Base-by-base conservation (phyloP, 2,113 vertebrate species). In the Mirounga angustirostris region DNA sequence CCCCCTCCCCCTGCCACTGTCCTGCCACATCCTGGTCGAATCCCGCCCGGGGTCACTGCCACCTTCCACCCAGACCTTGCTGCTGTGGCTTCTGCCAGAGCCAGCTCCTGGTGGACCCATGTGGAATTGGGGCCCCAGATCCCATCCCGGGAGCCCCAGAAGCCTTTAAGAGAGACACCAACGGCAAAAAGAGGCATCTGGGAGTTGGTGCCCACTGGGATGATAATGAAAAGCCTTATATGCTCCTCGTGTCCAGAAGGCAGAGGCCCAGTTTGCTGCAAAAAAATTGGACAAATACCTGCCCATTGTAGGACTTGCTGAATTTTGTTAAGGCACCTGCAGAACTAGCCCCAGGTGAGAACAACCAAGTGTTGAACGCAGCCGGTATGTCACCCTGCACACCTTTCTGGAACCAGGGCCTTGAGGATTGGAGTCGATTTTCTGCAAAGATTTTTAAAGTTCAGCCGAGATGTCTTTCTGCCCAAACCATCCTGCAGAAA, bases 101-200 rank as follows among this genome's bases (percentile, higher is more conserved):
- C 43, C 98, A 99, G 99, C 98, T 99, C 99, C 93, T 99, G 99
- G 99, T 99, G 99, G 99, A 92, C 99, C 59, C 99, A 99, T 13
- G 99, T 99, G 97, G 99, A 99, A 98, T 99, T 99, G 99, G 99
- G 99, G 16, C 99, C 99, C 99, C 99, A 0, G 99, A 99, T 98
- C 99, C 99, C 90, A 99, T 99, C 93, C 98, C 99, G 98, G 99
- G 99, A 21, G 99, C 99, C 95, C 99, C 98, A 0, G 99, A 99
- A 98, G 99, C 99, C 95, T 15, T 28, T 76, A 46, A 46, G 73
- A 76, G 73, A 76, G 24, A 76, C 3, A 7, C 13, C 73, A 76
- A 99, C 96, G 98, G 99, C 86, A 99, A 99, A 98, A 99, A 99
- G 98, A 99, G 99, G 99, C 99, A 46, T 28, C 98, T 99, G 97